Base-by-base conservation (phyloP, 2,888 invertebrate species). In the Orchestes rusci region DNA sequence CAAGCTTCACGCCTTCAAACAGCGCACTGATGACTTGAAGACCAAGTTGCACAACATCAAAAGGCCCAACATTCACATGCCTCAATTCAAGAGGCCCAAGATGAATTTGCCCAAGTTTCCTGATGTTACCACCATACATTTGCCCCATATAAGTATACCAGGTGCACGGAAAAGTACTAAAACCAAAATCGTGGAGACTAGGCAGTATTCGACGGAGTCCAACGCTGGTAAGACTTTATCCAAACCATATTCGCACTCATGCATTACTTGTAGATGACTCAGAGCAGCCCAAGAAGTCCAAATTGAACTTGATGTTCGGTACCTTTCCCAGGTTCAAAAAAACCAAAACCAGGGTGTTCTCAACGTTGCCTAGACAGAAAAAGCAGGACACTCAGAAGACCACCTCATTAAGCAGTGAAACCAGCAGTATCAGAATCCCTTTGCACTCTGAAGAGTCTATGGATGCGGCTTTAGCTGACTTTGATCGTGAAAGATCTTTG, bases 261-360 rank as follows among this genome's bases (percentile, higher is more conserved):
- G n/a, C n/a, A n/a, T n/a, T 23, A 7, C 10, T 23, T 23, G 5
- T 31, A 42, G 46, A 34, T 33, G 46, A 42, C 18, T 46, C 46
- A 12, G 42, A 39, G 36, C 33, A 42, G 20, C 16, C 42, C 56
- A 45, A 45, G 39, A 39, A 42, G 36, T 18, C 40, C n/a, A 77
- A 75, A 57, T 76, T 74, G 55, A 71, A 75, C 52, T 83, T 86
- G 59, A 84, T 84, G 65, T 80, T 84, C 28, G 78, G 79, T 55
- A 88, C 89, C 0, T 87, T 84, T 62, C 89, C 89, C 0, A 76
- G 87, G 55, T 74, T 88, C 53, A 59, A 55, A 51, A 60, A 56
- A 50, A 16, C 37, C 2, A 43, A 36, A 8, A 32, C 41, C 5
- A 42, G 42, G 13, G 20, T 34, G 29, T 83, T 80, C 46, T 78